Base-by-base conservation (phyloP, 1,140 invertebrate species). In the Gonatopus flavifemur region DNA sequence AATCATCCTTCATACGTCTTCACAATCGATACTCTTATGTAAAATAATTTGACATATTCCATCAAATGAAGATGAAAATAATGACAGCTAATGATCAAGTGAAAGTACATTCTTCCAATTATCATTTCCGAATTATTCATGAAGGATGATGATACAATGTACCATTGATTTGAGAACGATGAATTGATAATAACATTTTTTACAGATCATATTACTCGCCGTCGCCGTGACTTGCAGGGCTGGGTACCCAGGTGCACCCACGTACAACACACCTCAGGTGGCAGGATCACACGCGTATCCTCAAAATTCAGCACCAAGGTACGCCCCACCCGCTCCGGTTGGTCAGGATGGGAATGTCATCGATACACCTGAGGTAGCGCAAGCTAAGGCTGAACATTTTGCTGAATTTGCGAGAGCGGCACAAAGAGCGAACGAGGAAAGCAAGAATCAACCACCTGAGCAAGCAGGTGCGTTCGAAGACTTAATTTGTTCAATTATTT, bases 311-410 rank as follows among this genome's bases (percentile, higher is more conserved):
- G 38, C 52, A 0, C 40, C 43, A 0, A 74, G 57, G 28, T 77
- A 63, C 30, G 67, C 66, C 12, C 74, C 75, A 2, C 81, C 82
- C 6, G 82, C 82, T 20, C 82, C 82, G 1, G 74, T 83, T 3
- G 82, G 81, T 15, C 78, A 79, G 19, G 76, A 77, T 36, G 80
- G 79, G 3, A 72, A 71, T 38, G 76, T 80, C 1, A 74, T 78
- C 44, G 79, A 81, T 48, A 81, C 80, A 0, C 79, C 80, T 43
- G 80, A 80, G 69, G 80, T 81, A 8, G 72, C 75, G 3, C 70
- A 76, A 32, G 80, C 79, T 4, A 81, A 80, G 59, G 73, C 70
- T 0, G 76, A 68, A 0, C 78, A 80, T 47, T 79, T 78, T 16
- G 74, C 77, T 1, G 79, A 80, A 64, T 82, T 78, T 37, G 79